phyloP scores from a whole-genome alignment of 2,113 vertebrate species.

The Sinocyclocheilus anshuiensis region DNA sequence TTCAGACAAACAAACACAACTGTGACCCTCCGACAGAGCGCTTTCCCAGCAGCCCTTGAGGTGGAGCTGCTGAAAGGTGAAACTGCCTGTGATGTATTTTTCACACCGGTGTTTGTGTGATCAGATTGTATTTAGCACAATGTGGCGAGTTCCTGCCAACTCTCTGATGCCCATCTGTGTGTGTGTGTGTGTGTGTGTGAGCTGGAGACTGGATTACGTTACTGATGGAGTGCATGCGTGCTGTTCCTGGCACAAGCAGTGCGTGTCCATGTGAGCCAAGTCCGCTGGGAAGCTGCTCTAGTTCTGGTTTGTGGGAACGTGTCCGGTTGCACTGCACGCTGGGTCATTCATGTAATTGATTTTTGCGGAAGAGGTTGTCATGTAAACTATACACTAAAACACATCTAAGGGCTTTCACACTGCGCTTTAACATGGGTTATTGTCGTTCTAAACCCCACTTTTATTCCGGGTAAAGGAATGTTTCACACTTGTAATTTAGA shows the following conservation, averaged over 20 bases:
- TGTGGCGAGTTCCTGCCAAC: conserved; percentile 26
- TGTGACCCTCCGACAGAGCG: conserved; percentile 12
- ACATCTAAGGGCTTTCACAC: neutral
- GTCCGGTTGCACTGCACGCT: neutral
- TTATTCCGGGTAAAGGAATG: too few relatives aligned
- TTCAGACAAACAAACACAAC: neutral
- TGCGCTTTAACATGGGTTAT: too few relatives aligned
- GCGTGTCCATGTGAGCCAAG: conserved; percentile 1
- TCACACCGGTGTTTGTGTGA: conserved; percentile 33
- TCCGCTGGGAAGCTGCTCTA: conserved; percentile 45
- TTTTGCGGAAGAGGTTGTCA: neutral
- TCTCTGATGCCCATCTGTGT: conserved; percentile 48
- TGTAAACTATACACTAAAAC: neutral
- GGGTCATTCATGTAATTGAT: conserved; percentile 1
- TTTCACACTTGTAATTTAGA: too few relatives aligned
- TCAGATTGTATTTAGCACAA: conserved; percentile 52
- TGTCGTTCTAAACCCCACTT: too few relatives aligned
- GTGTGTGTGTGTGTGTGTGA: conserved; percentile 27
- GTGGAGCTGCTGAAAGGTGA: conserved; percentile 28
- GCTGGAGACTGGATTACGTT: conserved; percentile 38
- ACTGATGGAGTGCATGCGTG: neutral
- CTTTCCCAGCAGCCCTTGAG: neutral
- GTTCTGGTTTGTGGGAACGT: conserved; percentile 14
- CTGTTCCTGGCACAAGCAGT: conserved; percentile 16
- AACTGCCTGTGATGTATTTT: conserved; percentile 40